Percentiles rank a stretch among this genome's conserved stretches.
phyloP scores from a whole-genome alignment of 2,113 vertebrate genomes.

The Erythrocercus mccallii region DNA sequence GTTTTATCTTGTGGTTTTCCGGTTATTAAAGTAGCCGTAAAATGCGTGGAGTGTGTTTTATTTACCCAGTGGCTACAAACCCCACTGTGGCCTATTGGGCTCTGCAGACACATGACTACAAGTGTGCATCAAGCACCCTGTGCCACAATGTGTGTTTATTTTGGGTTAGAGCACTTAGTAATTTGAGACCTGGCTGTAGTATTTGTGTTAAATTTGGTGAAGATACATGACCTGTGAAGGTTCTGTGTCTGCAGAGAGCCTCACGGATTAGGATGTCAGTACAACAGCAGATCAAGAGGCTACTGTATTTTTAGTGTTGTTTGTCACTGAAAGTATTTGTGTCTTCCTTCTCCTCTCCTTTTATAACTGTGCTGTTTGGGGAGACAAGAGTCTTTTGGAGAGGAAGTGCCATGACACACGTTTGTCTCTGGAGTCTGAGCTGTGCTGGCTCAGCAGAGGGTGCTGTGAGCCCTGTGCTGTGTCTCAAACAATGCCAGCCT shows the following conservation, averaged over 20 bases:
- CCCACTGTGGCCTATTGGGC: not conserved
- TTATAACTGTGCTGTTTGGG: not conserved
- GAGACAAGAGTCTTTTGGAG: not conserved
- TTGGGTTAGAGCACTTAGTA: not conserved
- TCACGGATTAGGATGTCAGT: not conserved
- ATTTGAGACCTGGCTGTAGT: not conserved
- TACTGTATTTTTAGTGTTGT: not conserved
- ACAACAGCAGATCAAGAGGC: not conserved
- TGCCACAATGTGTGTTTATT: slow-evolving; percentile 6
- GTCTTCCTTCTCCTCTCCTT: not conserved
- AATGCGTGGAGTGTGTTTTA: not conserved
- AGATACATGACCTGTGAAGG: not conserved
- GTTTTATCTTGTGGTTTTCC: slow-evolving; percentile 24
- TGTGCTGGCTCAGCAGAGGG: slow-evolving; percentile 50
- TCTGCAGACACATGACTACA: not conserved
- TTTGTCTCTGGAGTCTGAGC: not conserved
- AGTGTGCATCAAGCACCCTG: not conserved
- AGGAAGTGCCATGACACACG: not conserved
- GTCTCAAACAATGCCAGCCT: not conserved
- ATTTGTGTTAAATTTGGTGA: not conserved
- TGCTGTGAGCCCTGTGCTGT: not conserved
- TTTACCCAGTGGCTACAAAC: not conserved
- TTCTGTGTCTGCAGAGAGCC: not conserved
- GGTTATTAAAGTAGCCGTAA: not conserved
- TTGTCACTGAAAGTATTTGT: not conserved